These are phyloP conservation scores for Pipistrellus pygmaeus DNA, from an alignment of 2,797 vertebrate genomes.

Conservation along the genomic window DNA sequence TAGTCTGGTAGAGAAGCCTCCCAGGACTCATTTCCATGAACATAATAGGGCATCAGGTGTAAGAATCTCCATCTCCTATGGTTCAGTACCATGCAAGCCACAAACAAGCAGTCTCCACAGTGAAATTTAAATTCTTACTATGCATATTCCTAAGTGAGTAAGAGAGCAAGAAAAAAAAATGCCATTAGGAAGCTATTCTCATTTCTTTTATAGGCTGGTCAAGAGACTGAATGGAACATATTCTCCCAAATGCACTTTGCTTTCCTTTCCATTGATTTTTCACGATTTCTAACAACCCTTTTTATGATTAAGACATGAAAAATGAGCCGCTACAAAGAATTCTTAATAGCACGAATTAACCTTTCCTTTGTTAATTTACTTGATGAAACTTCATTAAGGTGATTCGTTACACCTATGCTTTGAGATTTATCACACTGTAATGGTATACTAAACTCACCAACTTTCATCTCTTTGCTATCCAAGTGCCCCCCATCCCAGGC, in stretches of 20 bases:
- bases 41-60: constrained; percentile 2
- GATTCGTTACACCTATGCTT: neutral
- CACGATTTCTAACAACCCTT: neutral
- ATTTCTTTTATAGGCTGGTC: neutral
- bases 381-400: constrained; percentile 36
- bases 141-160: neutral
- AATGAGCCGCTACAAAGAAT: constrained; percentile 4
- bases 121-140: neutral
- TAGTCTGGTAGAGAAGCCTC: neutral
- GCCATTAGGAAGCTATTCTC: neutral
- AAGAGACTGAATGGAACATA: neutral
- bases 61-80: neutral
- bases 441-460: neutral
- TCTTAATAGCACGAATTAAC: constrained; percentile 57
- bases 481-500: neutral
- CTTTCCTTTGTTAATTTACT: constrained; percentile 66
- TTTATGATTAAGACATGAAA: constrained; percentile 59
- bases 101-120: neutral
- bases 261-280: constrained; percentile 36
- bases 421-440: neutral
- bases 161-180: neutral
- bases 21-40: constrained; percentile 29
- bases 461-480: neutral
- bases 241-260: neutral
- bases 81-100: neutral